phyloP scores from a whole-genome alignment of 2,888 invertebrate species.

The Tipula confusa region DNA sequence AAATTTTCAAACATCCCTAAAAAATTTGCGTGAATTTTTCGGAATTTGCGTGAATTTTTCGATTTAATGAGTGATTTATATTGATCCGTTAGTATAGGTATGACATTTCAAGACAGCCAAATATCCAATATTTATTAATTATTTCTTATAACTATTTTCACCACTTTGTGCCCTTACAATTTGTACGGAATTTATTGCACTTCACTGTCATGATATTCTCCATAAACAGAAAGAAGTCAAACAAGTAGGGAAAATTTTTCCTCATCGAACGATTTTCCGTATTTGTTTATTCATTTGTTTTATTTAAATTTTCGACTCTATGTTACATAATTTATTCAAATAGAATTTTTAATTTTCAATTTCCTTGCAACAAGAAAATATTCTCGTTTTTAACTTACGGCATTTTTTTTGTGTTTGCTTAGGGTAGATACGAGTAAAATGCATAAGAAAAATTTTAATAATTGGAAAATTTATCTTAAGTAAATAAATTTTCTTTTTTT shows the following conservation, averaged over 20 bases:
- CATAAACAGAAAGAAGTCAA: not conserved
- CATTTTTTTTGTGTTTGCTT: too few relatives aligned
- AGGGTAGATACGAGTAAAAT: not conserved
- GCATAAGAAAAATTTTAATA: not conserved
- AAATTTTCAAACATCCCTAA: too few relatives aligned
- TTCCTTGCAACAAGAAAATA: not conserved
- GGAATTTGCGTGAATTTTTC: too few relatives aligned
- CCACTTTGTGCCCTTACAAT: too few relatives aligned
- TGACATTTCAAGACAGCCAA: too few relatives aligned
- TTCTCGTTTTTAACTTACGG: not conserved
- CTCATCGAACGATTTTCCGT: not conserved
- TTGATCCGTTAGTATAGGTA: too few relatives aligned
- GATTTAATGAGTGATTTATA: too few relatives aligned
- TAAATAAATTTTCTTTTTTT: not conserved
- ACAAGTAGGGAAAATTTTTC: not conserved
- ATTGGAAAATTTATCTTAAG: not conserved
- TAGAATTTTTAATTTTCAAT: not conserved
- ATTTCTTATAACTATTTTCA: too few relatives aligned
- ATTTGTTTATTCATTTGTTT: not conserved
- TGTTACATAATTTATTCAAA: not conserved
- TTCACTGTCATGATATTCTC: too few relatives aligned
- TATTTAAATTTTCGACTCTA: not conserved
- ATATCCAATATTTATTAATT: too few relatives aligned
- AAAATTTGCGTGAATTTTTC: too few relatives aligned
- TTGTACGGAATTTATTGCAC: too few relatives aligned